Evolutionary conservation across 2,888 invertebrate species (phyloP).

Genomic region (Cosmorhoe ocellata): DNA sequence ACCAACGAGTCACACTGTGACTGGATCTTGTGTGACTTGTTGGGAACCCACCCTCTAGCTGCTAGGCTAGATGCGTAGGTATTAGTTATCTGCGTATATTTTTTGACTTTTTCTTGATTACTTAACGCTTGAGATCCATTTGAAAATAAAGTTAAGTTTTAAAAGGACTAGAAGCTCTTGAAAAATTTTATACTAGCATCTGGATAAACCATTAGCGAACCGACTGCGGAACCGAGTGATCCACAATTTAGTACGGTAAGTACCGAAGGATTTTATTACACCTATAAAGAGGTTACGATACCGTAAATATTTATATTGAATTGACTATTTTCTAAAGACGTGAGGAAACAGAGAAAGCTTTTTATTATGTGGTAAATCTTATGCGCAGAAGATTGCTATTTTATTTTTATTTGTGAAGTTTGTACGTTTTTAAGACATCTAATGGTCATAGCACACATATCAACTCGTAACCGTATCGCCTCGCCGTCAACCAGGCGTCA

Average conservation of each 20-base stretch:
- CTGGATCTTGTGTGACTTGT: too few relatives aligned
- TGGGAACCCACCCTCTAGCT: too few relatives aligned
- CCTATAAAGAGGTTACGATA: constrained; percentile 50
- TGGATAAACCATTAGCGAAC: constrained; percentile 7
- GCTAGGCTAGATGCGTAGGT: too few relatives aligned
- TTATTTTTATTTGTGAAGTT: constrained; percentile 10
- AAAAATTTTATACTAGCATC: constrained; percentile 2
- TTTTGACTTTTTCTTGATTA: too few relatives aligned
- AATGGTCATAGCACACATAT: too few relatives aligned
- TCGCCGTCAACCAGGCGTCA: too few relatives aligned
- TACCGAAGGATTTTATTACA: constrained; percentile 53
- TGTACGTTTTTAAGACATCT: too few relatives aligned
- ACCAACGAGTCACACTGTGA: too few relatives aligned
- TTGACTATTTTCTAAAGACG: constrained; percentile 42
- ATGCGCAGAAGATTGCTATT: constrained; percentile 10
- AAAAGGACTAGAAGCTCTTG: not conserved
- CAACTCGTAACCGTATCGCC: too few relatives aligned
- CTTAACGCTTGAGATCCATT: too few relatives aligned
- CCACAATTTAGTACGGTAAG: constrained; percentile 49
- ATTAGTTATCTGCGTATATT: too few relatives aligned
- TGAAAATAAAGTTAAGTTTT: too few relatives aligned
- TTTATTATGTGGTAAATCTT: constrained; percentile 20
- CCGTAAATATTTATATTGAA: constrained; percentile 57
- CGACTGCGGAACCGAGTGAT: constrained; percentile 39
- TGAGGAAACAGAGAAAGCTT: constrained; percentile 27